Percentiles rank a stretch among this genome's conserved stretches.
These are phyloP conservation scores for Nanorana parkeri DNA, from an alignment of 2,113 vertebrate species.

Conservation along the genomic window DNA sequence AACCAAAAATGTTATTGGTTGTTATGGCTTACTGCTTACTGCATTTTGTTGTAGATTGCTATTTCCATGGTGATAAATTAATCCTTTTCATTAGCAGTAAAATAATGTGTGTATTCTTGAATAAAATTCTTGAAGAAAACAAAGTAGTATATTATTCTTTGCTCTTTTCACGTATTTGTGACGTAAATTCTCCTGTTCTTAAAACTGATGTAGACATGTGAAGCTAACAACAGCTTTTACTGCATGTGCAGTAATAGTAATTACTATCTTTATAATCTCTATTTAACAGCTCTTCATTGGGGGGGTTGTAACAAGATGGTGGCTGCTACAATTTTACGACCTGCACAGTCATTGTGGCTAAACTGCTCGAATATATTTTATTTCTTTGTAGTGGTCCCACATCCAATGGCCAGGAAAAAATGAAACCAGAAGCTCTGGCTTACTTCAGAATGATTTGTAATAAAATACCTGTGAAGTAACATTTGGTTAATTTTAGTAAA, in stretches of 20 bases:
- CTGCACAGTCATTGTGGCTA: background rate
- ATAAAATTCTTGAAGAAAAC: too few species aligned
- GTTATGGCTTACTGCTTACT: too few species aligned
- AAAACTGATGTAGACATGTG: slow-evolving; percentile 17
- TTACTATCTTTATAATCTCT: slow-evolving; percentile 65
- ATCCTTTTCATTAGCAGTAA: too few species aligned
- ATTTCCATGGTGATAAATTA: too few species aligned
- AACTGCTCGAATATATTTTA: slow-evolving; percentile 16
- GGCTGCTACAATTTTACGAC: slow-evolving; percentile 62
- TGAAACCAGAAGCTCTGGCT: background rate
- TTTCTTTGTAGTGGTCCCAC: background rate
- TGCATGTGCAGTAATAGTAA: slow-evolving; percentile 58
- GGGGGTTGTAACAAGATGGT: slow-evolving; percentile 70
- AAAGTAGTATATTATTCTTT: background rate
- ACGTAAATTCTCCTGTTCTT: background rate
- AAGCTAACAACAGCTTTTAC: slow-evolving; percentile 48
- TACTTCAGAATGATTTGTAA: background rate
- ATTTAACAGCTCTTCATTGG: slow-evolving; percentile 66
- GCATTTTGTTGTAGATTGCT: too few species aligned
- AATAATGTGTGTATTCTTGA: too few species aligned
- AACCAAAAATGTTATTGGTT: too few species aligned
- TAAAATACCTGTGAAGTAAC: too few species aligned
- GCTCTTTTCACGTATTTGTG: background rate
- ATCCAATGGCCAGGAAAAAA: background rate
- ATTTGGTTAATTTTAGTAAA: too few species aligned